phyloP scores from a whole-genome alignment of 2,113 vertebrate species.

The Anthoscopus minutus region DNA sequence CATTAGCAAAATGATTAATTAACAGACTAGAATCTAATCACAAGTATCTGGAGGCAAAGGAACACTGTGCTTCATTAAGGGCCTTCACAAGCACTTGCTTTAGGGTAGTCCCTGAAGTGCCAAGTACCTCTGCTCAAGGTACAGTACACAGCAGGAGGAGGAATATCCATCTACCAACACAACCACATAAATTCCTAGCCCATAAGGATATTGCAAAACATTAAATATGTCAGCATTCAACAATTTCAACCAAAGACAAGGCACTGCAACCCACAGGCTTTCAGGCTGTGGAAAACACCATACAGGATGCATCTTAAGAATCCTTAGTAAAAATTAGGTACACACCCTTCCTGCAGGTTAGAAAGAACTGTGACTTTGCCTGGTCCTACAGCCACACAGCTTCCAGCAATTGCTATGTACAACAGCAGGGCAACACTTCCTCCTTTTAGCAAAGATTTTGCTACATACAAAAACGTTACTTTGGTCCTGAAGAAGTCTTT shows the following conservation, averaged over 20 bases:
- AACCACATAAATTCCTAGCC: background rate
- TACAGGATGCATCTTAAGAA: background rate
- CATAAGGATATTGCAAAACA: background rate
- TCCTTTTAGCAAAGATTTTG: background rate
- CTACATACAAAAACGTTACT: background rate
- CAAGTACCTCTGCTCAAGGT: background rate
- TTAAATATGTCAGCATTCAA: conserved; percentile 29
- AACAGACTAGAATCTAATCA: background rate
- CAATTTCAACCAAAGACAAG: conserved; percentile 3
- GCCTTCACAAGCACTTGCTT: background rate
- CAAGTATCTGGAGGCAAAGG: background rate
- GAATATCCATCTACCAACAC: conserved; percentile 1
- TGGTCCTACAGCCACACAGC: background rate
- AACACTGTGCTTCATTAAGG: background rate
- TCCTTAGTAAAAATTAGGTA: background rate
- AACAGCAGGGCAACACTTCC: background rate
- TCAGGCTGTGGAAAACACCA: background rate
- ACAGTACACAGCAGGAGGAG: background rate
- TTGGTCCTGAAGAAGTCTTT: background rate
- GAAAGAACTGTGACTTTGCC: background rate
- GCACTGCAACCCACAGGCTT: background rate
- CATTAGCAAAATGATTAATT: background rate
- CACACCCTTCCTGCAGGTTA: background rate
- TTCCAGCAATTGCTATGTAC: background rate
- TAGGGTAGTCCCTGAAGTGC: background rate